A percentile compares a stretch with the other conserved stretches of the same genome.
Conservation (phyloP, 37 sponge, comb jelly and placozoan species). For the Spongilla lacustris region DNA sequence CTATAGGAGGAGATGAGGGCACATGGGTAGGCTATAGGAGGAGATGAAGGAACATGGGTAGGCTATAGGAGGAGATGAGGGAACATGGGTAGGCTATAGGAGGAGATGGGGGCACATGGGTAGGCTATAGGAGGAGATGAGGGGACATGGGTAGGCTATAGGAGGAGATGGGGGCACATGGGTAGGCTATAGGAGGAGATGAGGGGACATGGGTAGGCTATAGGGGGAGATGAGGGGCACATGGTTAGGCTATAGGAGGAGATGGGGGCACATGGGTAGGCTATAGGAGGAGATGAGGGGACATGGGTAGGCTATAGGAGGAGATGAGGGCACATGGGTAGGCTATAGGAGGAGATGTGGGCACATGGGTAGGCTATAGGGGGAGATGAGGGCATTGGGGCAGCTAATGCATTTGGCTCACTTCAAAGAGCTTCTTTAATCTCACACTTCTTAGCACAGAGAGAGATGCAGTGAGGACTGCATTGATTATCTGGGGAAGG, state of each 20-base stretch:
- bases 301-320: too few species aligned
- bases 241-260: neutral
- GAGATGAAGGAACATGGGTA: neutral
- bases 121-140: neutral
- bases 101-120: too few species aligned
- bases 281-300: neutral
- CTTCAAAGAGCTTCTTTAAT: conserved; percentile 83
- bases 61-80: neutral
- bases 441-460: conserved; percentile 69
- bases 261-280: neutral
- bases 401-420: too few species aligned
- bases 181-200: neutral
- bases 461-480: conserved; percentile 74
- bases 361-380: neutral
- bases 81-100: neutral
- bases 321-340: neutral
- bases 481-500: conserved; percentile 58
- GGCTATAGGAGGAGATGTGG: too few species aligned
- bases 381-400: too few species aligned
- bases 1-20: too few species aligned
- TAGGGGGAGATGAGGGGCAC: too few species aligned
- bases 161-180: too few species aligned
- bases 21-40: neutral
- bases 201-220: neutral
- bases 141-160: neutral